These are phyloP conservation scores for Chionoecetes opilio DNA, from an alignment of 1,140 invertebrate genomes.

Conservation along the genomic window DNA sequence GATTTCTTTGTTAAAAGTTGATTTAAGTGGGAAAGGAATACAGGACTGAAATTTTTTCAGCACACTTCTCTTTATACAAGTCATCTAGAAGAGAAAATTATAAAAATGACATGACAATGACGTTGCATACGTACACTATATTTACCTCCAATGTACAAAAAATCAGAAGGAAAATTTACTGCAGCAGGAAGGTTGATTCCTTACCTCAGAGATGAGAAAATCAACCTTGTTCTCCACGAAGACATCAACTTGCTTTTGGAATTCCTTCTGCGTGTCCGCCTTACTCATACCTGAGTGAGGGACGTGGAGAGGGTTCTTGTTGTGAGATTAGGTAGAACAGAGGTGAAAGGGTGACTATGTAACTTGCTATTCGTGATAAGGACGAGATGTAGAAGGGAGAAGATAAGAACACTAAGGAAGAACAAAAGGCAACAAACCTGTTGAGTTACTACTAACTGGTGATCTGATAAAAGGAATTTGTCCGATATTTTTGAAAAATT, in stretches of 20 bases:
- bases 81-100: too few relatives aligned
- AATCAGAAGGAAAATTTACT: neutral
- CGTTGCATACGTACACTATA: too few relatives aligned
- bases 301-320: neutral
- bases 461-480: too few relatives aligned
- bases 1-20: too few relatives aligned
- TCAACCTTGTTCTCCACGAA: conserved; percentile 84
- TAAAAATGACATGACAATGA: too few relatives aligned
- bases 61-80: too few relatives aligned
- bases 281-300: conserved; percentile 78
- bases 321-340: neutral
- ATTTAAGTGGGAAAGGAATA: too few relatives aligned
- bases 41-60: too few relatives aligned
- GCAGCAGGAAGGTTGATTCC: neutral
- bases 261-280: conserved; percentile 82
- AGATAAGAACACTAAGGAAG: neutral
- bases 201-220: conserved; percentile 84
- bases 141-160: too few relatives aligned
- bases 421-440: neutral
- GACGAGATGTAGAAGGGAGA: neutral
- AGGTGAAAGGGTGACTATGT: too few relatives aligned
- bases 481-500: too few relatives aligned
- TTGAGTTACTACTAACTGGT: too few relatives aligned
- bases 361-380: neutral
- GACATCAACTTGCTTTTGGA: conserved; percentile 83